These are phyloP conservation scores for Flexamia atlantica DNA, from an alignment of 2,888 invertebrate species.

Conservation along the genomic window DNA sequence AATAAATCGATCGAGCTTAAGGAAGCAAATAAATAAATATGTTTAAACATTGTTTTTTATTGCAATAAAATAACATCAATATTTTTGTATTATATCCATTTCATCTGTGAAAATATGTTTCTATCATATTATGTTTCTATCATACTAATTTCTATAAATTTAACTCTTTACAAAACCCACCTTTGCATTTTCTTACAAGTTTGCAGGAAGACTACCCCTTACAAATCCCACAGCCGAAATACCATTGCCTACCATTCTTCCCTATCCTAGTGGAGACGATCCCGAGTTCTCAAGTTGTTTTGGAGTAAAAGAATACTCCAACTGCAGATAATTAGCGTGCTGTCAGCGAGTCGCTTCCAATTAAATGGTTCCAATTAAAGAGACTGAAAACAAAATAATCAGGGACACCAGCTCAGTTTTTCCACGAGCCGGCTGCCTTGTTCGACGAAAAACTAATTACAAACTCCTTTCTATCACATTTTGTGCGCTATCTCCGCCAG, in stretches of 20 bases:
- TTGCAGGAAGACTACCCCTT: no score
- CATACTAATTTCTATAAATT: no score
- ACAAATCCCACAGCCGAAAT: no score
- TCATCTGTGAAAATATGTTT: no score
- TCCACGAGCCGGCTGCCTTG: constrained; percentile 12
- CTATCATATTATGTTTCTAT: no score
- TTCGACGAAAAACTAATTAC: constrained; percentile 64
- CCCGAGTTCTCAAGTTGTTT: constrained; percentile 48
- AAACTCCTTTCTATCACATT: constrained; percentile 55
- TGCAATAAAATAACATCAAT: no score
- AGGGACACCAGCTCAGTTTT: constrained; percentile 54
- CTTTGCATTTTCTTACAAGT: no score
- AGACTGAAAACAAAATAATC: constrained; percentile 64
- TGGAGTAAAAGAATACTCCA: constrained; percentile 62
- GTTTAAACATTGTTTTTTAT: no score
- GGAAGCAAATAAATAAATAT: no score
- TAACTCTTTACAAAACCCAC: no score
- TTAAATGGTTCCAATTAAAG: constrained; percentile 65
- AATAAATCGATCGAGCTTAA: no score
- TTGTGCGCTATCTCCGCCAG: constrained; percentile 35
- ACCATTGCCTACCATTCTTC: neutral
- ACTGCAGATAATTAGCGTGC: constrained; percentile 54
- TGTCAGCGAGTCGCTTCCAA: constrained; percentile 60
- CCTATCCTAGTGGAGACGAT: neutral
- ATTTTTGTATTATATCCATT: no score